Evolutionary conservation across 2,888 invertebrate species (phyloP).

Genomic region (Brachynemurus nebulosus): DNA sequence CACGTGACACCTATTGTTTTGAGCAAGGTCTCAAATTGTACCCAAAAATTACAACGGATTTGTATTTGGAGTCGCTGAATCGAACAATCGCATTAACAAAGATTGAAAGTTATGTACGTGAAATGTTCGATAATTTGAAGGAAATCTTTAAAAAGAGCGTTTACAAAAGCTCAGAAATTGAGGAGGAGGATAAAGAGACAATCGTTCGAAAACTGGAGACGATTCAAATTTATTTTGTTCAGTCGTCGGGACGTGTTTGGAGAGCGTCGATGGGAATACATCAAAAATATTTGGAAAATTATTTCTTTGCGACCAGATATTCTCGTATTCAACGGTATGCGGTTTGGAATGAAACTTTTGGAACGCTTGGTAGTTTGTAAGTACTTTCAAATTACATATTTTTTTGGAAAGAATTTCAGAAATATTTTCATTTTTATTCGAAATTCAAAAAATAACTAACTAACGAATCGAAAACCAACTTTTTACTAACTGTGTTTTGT

Average conservation of each 20-base stretch:
- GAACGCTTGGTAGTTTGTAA: background rate
- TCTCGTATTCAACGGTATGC: background rate
- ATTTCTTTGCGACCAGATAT: background rate
- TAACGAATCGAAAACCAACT: no score
- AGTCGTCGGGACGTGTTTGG: no score
- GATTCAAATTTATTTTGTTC: no score
- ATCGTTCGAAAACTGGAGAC: no score
- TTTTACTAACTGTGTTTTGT: no score
- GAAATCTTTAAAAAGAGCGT: background rate
- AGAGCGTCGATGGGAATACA: no score
- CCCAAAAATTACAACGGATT: conserved; percentile 18
- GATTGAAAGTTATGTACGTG: background rate
- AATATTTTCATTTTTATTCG: no score
- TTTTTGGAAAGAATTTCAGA: no score
- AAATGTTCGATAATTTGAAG: background rate
- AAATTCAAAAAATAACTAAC: no score
- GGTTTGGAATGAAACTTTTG: background rate
- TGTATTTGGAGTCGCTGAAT: conserved; percentile 15
- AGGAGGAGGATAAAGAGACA: no score
- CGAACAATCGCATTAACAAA: background rate
- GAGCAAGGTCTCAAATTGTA: conserved; percentile 18
- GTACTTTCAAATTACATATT: no score
- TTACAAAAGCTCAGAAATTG: no score
- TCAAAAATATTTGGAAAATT: background rate
- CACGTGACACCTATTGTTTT: conserved; percentile 19